Percentiles rank a stretch among this genome's conserved stretches.
Conservation (phyloP, 2,113 vertebrate species). For the Perognathus longimembris region DNA sequence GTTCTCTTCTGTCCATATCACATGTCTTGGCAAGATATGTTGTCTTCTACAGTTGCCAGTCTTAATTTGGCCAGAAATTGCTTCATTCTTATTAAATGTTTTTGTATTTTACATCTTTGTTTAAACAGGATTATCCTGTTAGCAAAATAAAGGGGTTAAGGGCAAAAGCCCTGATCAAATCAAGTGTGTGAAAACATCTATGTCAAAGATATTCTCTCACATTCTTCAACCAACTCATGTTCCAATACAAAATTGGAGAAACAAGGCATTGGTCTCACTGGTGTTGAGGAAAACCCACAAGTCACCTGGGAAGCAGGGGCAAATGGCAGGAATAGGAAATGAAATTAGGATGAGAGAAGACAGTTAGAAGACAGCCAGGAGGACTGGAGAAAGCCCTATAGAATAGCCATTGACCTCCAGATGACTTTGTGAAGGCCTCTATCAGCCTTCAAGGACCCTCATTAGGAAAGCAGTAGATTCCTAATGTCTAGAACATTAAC, state of each 20-base stretch:
- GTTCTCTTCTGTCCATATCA: background rate
- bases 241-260: background rate
- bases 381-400: accelerated
- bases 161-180: background rate
- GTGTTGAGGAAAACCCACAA: background rate
- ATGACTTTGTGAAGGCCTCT: background rate
- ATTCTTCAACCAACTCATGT: background rate
- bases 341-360: background rate
- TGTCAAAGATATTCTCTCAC: background rate
- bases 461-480: background rate
- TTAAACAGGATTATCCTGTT: background rate
- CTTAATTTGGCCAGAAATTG: background rate
- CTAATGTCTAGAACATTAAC: background rate
- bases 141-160: background rate
- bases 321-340: background rate
- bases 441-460: background rate
- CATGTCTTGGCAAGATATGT: background rate
- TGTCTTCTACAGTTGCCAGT: background rate
- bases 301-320: background rate
- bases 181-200: background rate
- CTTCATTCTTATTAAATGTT: constrained; percentile 19
- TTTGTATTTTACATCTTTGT: background rate
- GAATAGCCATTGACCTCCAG: background rate
- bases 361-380: background rate
- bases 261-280: background rate